phyloP scores from a whole-genome alignment of 1,140 invertebrate genomes.

The Ptiloglossa arizonensis region DNA sequence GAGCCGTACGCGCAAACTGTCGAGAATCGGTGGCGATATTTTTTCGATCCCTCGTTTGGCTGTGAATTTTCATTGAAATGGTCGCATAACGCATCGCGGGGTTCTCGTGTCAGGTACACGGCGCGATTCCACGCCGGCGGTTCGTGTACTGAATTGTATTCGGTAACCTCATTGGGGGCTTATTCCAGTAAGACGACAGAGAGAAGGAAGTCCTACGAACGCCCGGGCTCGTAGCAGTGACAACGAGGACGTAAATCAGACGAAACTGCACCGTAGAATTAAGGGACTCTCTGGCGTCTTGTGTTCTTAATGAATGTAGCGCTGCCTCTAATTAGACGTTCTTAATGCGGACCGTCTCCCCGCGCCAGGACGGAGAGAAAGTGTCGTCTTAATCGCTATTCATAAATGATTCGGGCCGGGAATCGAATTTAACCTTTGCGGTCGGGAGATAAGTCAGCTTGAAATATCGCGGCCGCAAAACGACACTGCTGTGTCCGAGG shows the following conservation, averaged over 20 bases:
- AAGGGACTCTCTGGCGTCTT: constrained; percentile 65
- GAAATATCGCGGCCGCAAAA: constrained; percentile 31
- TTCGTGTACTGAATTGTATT: constrained; percentile 53
- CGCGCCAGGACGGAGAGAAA: constrained; percentile 39
- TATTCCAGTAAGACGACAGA: constrained; percentile 19
- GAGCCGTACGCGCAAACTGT: too few species aligned
- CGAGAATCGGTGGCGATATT: too few species aligned
- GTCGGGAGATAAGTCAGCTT: constrained; percentile 41
- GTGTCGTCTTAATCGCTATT: constrained; percentile 62
- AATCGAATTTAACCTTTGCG: constrained; percentile 56
- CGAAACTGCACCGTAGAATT: constrained; percentile 69
- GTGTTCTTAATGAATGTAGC: constrained; percentile 69
- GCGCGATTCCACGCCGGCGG: constrained; percentile 17
- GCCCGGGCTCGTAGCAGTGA: constrained; percentile 24
- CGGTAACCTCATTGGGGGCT: constrained; percentile 43
- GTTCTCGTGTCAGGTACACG: constrained; percentile 5
- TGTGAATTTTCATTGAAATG: not conserved
- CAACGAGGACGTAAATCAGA: constrained; percentile 71
- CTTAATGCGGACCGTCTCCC: constrained; percentile 55
- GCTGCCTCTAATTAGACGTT: constrained; percentile 71
- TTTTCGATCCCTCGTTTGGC: too few species aligned
- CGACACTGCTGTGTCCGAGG: not conserved
- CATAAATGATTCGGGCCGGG: constrained; percentile 59
- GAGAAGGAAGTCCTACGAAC: constrained; percentile 43
- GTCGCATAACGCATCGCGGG: not conserved